phyloP scores from a whole-genome alignment of 2,888 invertebrate genomes.

The Drosophila seclusa region DNA sequence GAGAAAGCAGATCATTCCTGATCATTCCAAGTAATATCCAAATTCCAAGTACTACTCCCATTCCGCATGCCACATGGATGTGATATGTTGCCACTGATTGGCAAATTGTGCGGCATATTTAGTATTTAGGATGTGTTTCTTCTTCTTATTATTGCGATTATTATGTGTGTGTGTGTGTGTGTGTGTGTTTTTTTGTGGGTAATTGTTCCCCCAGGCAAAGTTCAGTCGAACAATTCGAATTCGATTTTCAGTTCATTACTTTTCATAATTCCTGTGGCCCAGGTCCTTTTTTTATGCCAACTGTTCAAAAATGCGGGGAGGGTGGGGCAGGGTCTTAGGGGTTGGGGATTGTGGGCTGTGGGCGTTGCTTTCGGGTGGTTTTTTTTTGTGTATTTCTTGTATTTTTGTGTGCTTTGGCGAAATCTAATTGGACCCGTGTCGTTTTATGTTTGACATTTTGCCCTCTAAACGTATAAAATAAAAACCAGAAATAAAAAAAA shows the following conservation, averaged over 20 bases:
- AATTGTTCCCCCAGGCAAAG: slow-evolving; percentile 27
- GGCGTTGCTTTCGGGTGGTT: slow-evolving; percentile 19
- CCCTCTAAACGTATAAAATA: slow-evolving; percentile 48
- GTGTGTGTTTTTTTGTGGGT: background rate
- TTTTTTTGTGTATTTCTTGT: background rate
- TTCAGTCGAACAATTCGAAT: slow-evolving; percentile 38
- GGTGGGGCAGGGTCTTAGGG: background rate
- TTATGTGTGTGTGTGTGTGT: background rate
- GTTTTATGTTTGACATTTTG: slow-evolving; percentile 71
- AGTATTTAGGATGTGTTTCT: slow-evolving; percentile 18
- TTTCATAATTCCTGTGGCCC: slow-evolving; percentile 67
- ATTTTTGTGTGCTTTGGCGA: slow-evolving; percentile 20
- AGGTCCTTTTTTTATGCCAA: slow-evolving; percentile 45
- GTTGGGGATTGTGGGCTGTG: background rate
- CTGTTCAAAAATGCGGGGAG: slow-evolving; percentile 57
- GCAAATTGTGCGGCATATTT: slow-evolving; percentile 15
- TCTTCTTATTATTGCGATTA: slow-evolving; percentile 2
- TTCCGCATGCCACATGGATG: background rate
- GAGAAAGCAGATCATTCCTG: background rate
- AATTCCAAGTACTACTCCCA: background rate
- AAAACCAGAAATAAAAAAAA: slow-evolving; percentile 13
- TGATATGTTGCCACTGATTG: slow-evolving; percentile 10
- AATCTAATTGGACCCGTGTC: slow-evolving; percentile 72
- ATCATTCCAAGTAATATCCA: background rate
- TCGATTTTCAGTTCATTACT: slow-evolving; percentile 74